Evolutionary conservation across 2,113 vertebrate genomes (phyloP), one percentile per base, ranked within the genome.

Genomic region (Peromyscus polionotus): DNA sequence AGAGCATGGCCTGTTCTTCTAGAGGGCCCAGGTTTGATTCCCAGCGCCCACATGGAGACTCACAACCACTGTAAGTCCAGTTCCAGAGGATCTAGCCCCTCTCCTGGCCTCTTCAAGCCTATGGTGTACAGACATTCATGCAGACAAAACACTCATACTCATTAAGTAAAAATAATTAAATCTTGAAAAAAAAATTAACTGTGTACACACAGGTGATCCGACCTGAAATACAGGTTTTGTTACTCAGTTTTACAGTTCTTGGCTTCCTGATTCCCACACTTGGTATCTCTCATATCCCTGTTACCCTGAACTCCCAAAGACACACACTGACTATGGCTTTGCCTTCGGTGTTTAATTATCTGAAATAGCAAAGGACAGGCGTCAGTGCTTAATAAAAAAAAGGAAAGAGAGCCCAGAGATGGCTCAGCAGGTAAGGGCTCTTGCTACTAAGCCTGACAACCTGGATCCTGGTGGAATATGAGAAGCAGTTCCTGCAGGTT

Each of bases 151-250:
- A 84, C 28, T 42, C n/a, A 63, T 11, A 42, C n/a, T 42, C n/a
- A 19, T 85, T 65, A 85, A 42, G 61, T 84, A 84, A 84, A 80
- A 42, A 84, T 45, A n/a, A 59, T 83, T 26, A 63, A 85, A 45
- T 65, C 81, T 31, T 63, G n/a, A 45, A 63, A 84, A 61, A 61
- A 79, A 83, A 67, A 81, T 17, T 75, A 75, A n/a, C 94, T 73
- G 20, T 45, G 33, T 31, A 7, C 33, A 16, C 42, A 67, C 70
- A 88, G 42, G 90, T 73, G 33, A 61, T 83, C 72, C 9, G 77
- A 91, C 94, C 45, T 75, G 92, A 96, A 97, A 67, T 54, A 63
- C 77, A 89, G 88, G 93, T 90, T 95, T 91, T 16, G 0, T 76
- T 42, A 26, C 65, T 45, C 84, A 42, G 28, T 45, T 84, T 83